Base-by-base conservation (phyloP, 2,797 vertebrate genomes). In the Typhlichthys subterraneus region DNA sequence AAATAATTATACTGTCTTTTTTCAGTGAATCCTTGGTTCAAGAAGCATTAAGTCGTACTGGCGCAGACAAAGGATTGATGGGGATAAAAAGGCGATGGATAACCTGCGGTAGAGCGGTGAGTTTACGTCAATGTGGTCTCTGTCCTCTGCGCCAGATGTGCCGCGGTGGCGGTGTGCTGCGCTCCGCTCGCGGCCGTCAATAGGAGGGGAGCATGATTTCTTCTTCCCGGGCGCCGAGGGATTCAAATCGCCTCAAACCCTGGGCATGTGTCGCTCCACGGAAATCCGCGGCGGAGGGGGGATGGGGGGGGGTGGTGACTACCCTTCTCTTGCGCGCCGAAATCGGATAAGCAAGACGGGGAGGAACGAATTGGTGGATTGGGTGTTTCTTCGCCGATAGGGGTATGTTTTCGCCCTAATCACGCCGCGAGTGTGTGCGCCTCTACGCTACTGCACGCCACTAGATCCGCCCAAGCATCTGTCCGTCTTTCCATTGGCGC, bases 401-500 rank as follows among this genome's bases (percentile, higher is more conserved):
- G 80, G 79, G 65, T 91, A 84, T 87, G 91, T 89, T 90, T 89
- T 87, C 83, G 79, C 81, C 84, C 84, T 67, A 80, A 85, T 85
- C 91, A 88, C 76, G 59, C 82, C 82, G 83, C 73, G 81, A 85
- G 80, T 93, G 86, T 85, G 84, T 76, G 85, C 68, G 78, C 83
- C 75, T 81, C 86, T 85, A 89, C 76, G 85, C 89, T 91, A 77
- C 92, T 80, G 90, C 88, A 83, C 88, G 90, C 94, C 82, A 91
- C 92, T 94, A 93, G 94, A 95, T 94, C 96, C 97, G 95, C 97
- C 97, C 96, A 86, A 94, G 94, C 97, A 97, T 97, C 95, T 97
- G 97, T 94, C 96, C 90, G 93, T 95, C 96, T 95, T 86, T 93
- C 95, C 95, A 94, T 92, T 93, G 94, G 94, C 90, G 93, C 95